A percentile compares a stretch with the other conserved stretches of the same genome.
Evolutionary conservation across 2,888 invertebrate genomes (phyloP).

Genomic region (Eristalis pertinax): DNA sequence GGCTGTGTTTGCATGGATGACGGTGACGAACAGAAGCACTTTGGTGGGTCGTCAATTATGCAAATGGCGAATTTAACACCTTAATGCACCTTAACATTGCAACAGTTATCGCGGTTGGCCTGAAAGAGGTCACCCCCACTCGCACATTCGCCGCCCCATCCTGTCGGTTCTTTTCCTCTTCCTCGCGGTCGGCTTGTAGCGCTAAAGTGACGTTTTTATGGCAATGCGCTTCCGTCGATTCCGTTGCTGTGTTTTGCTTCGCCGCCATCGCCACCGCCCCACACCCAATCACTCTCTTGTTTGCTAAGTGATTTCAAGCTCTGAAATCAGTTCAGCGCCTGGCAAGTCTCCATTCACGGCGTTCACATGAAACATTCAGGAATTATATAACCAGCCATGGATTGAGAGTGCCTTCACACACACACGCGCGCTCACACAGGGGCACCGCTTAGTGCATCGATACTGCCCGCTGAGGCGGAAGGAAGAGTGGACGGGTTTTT

Average conservation of each 20-base stretch:
- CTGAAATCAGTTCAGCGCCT: conserved; percentile 24
- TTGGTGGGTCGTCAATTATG: conserved; percentile 72
- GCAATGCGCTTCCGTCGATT: conserved; percentile 15
- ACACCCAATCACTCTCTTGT: conserved; percentile 44
- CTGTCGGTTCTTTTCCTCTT: not conserved
- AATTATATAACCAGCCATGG: conserved; percentile 8
- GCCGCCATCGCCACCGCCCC: not conserved
- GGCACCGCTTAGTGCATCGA: conserved; percentile 49
- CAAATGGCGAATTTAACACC: conserved; percentile 73
- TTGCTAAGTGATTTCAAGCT: conserved; percentile 62
- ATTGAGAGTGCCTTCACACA: not conserved
- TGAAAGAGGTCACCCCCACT: conserved; percentile 16
- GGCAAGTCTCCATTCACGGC: conserved; percentile 8
- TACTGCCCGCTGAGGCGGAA: conserved; percentile 35
- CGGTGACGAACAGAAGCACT: conserved; percentile 61
- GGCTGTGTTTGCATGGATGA: conserved; percentile 36
- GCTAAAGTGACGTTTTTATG: conserved; percentile 51
- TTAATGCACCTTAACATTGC: conserved; percentile 68
- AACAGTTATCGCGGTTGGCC: conserved; percentile 59
- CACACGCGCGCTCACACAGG: not conserved
- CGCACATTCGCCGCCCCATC: not conserved
- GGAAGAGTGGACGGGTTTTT: conserved; percentile 29
- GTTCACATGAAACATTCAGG: conserved; percentile 18
- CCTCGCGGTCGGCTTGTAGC: conserved; percentile 3
- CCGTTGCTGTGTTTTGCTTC: not conserved